phyloP scores from a whole-genome alignment of 2,797 vertebrate species.

The Prionace glauca region DNA sequence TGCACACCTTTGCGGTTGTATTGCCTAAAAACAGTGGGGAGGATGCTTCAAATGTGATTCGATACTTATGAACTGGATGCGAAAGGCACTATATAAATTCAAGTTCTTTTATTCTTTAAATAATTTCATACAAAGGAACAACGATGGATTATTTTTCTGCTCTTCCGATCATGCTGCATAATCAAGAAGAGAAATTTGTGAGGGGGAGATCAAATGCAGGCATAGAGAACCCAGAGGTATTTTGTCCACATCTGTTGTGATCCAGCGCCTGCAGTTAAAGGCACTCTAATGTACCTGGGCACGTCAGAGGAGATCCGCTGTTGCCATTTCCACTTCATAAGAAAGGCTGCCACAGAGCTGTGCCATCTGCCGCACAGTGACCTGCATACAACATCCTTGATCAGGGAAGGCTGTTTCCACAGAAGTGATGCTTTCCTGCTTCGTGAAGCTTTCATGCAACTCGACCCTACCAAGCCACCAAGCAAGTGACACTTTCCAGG shows the following conservation, averaged over 20 bases:
- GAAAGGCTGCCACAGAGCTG: background rate
- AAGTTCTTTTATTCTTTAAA: background rate
- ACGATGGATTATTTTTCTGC: background rate
- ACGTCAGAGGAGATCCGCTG: background rate
- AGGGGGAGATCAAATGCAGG: background rate
- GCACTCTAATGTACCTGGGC: too few species aligned
- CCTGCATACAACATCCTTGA: background rate
- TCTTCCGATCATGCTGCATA: background rate
- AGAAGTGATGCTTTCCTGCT: background rate
- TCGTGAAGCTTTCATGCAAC: background rate
- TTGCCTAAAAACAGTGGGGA: background rate
- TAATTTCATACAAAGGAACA: background rate
- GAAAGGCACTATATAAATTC: background rate
- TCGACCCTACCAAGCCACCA: background rate
- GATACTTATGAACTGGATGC: background rate
- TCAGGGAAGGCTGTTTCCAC: background rate
- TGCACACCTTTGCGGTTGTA: too few species aligned
- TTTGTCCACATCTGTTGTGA: background rate
- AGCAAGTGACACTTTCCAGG: background rate
- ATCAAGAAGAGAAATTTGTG: background rate
- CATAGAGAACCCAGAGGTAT: background rate
- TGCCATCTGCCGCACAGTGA: background rate
- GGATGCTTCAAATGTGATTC: background rate
- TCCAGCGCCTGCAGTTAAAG: background rate
- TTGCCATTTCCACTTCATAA: background rate